A percentile compares a stretch with the other conserved stretches of the same genome.
These are phyloP conservation scores for Tyto alba DNA, from an alignment of 2,113 vertebrate species.

Conservation along the genomic window DNA sequence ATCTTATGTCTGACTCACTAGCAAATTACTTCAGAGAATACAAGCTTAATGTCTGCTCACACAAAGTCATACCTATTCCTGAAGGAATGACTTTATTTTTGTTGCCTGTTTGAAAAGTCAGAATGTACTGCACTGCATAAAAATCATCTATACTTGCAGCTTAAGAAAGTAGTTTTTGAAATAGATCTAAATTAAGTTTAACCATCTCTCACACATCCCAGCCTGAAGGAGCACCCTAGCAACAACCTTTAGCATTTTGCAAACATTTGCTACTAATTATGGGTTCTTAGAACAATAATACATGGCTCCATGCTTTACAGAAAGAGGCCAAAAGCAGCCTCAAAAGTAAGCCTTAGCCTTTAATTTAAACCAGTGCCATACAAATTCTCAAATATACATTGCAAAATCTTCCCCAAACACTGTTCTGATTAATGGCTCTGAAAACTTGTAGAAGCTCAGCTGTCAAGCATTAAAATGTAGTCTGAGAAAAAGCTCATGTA, in stretches of 20 bases:
- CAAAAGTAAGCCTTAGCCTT: background rate
- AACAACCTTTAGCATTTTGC: constrained; percentile 15
- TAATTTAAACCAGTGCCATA: constrained; percentile 39
- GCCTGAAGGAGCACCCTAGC: constrained; percentile 9
- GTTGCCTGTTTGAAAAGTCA: background rate
- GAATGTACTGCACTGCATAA: background rate
- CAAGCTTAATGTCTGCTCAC: background rate
- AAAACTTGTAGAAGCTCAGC: constrained; percentile 38
- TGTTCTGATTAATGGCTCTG: constrained; percentile 2
- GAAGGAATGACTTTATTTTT: background rate
- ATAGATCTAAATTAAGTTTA: constrained; percentile 16
- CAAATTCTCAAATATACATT: constrained; percentile 12
- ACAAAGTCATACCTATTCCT: background rate
- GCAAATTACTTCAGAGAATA: background rate
- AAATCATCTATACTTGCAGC: background rate
- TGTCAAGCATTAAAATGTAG: background rate
- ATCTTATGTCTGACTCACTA: background rate
- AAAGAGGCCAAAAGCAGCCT: background rate
- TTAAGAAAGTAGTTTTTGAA: background rate
- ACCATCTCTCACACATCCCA: background rate
- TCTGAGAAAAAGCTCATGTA: background rate
- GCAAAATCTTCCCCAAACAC: background rate
- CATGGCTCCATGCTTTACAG: background rate
- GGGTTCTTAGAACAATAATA: background rate
- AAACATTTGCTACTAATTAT: constrained; percentile 56